Percentiles rank a stretch among this genome's conserved stretches.
These are phyloP conservation scores for Sycophila sp. DNA, from an alignment of 1,140 invertebrate species.

Conservation along the genomic window DNA sequence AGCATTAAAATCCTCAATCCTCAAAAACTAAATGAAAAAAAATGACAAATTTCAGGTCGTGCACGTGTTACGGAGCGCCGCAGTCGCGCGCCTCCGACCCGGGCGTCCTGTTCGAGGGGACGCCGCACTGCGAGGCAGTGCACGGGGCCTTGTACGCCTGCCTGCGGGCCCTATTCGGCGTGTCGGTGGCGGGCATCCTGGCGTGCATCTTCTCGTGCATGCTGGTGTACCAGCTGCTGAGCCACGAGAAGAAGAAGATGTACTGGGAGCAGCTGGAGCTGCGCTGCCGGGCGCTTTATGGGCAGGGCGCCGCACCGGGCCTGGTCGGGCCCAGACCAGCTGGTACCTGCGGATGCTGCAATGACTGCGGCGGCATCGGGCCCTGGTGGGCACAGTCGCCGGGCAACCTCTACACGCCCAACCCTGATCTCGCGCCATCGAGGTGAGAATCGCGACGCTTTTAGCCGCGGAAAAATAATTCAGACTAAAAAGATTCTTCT, in stretches of 20 bases:
- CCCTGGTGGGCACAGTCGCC: slow-evolving; percentile 65
- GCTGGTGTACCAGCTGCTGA: slow-evolving; percentile 88
- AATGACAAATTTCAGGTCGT: no score
- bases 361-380: slow-evolving; percentile 73
- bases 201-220: slow-evolving; percentile 92
- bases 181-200: slow-evolving; percentile 87
- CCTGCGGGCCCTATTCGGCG: slow-evolving; percentile 85
- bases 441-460: slow-evolving; percentile 54
- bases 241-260: slow-evolving; percentile 92
- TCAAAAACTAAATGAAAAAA: no score
- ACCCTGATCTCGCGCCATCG: slow-evolving; percentile 70
- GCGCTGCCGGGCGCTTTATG: slow-evolving; percentile 80
- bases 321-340: slow-evolving; percentile 60
- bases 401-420: slow-evolving; percentile 84
- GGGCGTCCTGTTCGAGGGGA: slow-evolving; percentile 79
- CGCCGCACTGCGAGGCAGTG: slow-evolving; percentile 85
- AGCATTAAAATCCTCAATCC: no score
- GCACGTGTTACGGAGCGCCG: slow-evolving; percentile 60
- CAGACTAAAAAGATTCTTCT: no score
- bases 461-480: no score
- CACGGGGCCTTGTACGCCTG: slow-evolving; percentile 88
- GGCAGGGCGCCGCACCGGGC: slow-evolving; percentile 67
- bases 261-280: slow-evolving; percentile 92
- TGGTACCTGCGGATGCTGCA: slow-evolving; percentile 76
- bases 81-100: slow-evolving; percentile 55